Evolutionary conservation across 1,140 invertebrate genomes (phyloP).

Genomic region (Sarcophaga peregrina): DNA sequence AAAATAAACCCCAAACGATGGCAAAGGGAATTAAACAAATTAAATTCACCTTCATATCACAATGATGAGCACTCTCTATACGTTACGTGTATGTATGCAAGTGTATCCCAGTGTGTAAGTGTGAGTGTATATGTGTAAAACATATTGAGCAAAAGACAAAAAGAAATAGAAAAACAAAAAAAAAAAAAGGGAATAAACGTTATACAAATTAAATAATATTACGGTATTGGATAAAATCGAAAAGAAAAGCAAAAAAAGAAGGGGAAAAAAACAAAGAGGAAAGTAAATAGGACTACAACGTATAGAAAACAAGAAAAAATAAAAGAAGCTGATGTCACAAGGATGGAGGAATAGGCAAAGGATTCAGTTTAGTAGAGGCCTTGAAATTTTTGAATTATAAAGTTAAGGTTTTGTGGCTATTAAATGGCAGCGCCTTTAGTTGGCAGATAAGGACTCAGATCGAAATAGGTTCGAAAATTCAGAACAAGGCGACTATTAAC

Average conservation of each 20-base stretch:
- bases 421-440: no score
- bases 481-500: no score
- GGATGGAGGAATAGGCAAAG: neutral
- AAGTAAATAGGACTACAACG: no score
- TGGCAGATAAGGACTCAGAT: no score
- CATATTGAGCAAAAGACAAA: neutral
- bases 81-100: no score
- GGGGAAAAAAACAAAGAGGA: no score
- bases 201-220: constrained; percentile 13
- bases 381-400: no score
- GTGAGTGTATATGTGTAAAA: neutral
- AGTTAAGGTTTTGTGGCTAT: no score
- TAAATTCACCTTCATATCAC: constrained; percentile 31
- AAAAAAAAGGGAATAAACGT: neutral
- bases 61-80: neutral
- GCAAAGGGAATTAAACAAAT: constrained; percentile 33
- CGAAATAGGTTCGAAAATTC: no score
- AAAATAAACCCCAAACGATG: constrained; percentile 29
- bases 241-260: neutral
- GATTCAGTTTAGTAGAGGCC: neutral
- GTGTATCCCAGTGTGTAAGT: no score
- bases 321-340: no score
- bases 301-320: neutral
- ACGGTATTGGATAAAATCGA: neutral
- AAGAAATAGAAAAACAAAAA: neutral